These are phyloP conservation scores for Phoxinus phoxinus DNA, from an alignment of 2,113 vertebrate genomes.

Conservation along the genomic window DNA sequence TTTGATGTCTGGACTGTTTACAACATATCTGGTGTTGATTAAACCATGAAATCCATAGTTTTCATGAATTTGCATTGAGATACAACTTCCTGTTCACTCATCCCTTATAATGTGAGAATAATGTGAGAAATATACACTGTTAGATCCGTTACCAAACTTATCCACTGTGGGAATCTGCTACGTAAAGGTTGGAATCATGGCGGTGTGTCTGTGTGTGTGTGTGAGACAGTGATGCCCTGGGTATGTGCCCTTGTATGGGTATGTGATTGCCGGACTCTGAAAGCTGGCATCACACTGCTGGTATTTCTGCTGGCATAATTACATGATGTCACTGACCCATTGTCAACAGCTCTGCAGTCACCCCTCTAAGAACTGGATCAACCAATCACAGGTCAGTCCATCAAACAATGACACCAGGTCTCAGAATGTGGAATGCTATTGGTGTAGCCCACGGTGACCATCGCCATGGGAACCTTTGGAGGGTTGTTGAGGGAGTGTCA, in stretches of 20 bases:
- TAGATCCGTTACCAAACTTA: background rate
- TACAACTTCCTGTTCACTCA: background rate
- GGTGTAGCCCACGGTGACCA: conserved; percentile 16
- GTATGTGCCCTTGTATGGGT: conserved; percentile 51
- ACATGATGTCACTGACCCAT: conserved; percentile 61
- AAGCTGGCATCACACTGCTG: conserved; percentile 38
- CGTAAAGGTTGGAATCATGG: conserved; percentile 26
- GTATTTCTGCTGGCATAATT: conserved; percentile 54
- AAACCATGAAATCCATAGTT: background rate
- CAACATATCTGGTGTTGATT: conserved; percentile 12
- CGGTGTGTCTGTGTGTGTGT: conserved; percentile 1
- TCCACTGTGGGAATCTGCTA: background rate
- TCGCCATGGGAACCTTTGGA: conserved; percentile 32
- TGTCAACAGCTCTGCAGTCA: conserved; percentile 33
- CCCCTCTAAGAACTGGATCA: conserved; percentile 34
- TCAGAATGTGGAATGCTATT: conserved; percentile 23
- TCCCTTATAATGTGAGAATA: background rate
- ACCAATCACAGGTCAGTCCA: conserved; percentile 34
- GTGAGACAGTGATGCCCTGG: conserved; percentile 25
- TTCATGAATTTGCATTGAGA: background rate
- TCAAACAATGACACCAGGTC: conserved; percentile 11
- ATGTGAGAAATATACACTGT: background rate
- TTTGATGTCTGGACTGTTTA: conserved; percentile 17
- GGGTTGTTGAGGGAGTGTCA: conserved; percentile 38
- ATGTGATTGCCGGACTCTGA: conserved; percentile 32